Base-by-base conservation (phyloP, 53 echinoderm and acorn worm species). In the Actinopyga echinites region DNA sequence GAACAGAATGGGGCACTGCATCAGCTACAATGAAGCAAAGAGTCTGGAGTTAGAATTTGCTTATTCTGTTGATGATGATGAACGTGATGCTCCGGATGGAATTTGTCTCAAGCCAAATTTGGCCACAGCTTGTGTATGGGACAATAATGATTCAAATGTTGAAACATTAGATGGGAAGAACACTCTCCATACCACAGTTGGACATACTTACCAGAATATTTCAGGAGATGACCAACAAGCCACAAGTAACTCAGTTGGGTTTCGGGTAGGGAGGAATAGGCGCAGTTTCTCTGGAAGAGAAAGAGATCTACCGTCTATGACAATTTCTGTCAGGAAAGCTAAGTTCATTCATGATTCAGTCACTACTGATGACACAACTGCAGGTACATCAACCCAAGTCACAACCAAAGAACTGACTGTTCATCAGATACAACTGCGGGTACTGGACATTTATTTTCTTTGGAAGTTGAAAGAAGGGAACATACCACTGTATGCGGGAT, bases 111-210 rank as follows among this genome's bases (percentile, higher is more conserved):
- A 55, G 3, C 80, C 80, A 37, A 2, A 31, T 25, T 80, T 80
- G 21, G 80, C 56, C 12, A 80, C 80, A 3, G 80, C 35, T 6
- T 59, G 43, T 55, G 84, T 78, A 17, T 88, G 83, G 88, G 88
- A 83, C 33, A 88, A 88, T 45, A 75, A 88, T 37, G 88, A 83
- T 62, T 83, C 79, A 53, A 83, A 64, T 64, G 42, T 88, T 6
- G 88, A 83, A 84, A 88, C 88, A n/a, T 83, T 88, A 6, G 88
- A 88, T 30, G 88, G 88, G 0, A 88, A 88, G 36, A 30, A 62
- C 19, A 88, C 88, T 12, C 43, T 88, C 2, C 88, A 88, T 56
- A 55, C 83, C 6, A 88, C 88, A 4, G 88, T 83, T 53, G 88
- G 88, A 1, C 84, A 84, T 26, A 84, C 80, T 28, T 89, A 84